phyloP scores from a whole-genome alignment of 2,113 vertebrate species.

The Motacilla tschutschensis region DNA sequence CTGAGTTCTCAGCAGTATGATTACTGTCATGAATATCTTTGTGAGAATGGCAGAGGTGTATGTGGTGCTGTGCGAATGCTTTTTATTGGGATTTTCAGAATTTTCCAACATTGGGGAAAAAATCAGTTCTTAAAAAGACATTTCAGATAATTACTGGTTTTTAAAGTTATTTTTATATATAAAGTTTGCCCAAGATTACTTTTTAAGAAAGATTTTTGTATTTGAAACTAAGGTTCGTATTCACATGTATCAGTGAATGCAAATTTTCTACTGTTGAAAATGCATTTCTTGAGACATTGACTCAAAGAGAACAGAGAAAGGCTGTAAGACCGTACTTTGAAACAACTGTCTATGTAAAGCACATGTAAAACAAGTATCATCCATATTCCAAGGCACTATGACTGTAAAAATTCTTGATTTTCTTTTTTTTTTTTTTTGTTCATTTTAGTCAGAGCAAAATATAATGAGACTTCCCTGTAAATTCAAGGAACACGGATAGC shows the following conservation, averaged over 20 bases:
- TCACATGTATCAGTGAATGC: neutral
- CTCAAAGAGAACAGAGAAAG: neutral
- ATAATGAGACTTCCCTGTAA: neutral
- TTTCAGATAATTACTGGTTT: neutral
- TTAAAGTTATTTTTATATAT: neutral
- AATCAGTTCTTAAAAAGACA: neutral
- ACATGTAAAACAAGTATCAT: neutral
- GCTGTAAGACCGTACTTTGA: neutral
- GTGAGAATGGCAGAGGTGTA: neutral
- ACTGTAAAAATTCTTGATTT: neutral
- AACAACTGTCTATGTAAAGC: neutral
- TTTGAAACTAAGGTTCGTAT: neutral
- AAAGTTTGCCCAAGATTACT: neutral
- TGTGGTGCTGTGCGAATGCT: neutral
- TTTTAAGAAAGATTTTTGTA: neutral
- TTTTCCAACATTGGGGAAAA: neutral
- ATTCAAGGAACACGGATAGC: neutral
- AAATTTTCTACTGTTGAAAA: neutral
- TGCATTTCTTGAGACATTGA: neutral
- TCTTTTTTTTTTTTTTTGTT: neutral
- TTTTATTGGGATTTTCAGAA: neutral
- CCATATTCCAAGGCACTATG: neutral
- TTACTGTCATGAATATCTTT: neutral
- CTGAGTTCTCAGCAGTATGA: neutral
- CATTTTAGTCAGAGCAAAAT: neutral